These are phyloP conservation scores for Zootoca vivipara DNA, from an alignment of 2,113 vertebrate genomes.

Conservation along the genomic window DNA sequence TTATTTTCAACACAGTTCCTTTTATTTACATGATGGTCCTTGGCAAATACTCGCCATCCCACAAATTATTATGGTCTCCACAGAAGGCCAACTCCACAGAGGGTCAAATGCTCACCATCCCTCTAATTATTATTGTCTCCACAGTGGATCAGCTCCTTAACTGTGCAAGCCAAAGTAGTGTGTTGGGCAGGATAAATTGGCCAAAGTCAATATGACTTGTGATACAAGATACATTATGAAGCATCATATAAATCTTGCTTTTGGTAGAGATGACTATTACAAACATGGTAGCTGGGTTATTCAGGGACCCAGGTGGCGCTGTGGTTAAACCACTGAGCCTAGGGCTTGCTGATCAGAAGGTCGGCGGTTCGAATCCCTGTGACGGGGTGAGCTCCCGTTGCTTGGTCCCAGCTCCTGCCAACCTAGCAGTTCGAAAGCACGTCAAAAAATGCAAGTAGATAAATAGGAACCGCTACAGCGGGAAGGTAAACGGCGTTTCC, in stretches of 20 bases:
- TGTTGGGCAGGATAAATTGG: background rate
- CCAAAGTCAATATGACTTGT: background rate
- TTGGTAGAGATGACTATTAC: background rate
- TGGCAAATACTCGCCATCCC: constrained; percentile 15
- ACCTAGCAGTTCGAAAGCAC: too few species aligned
- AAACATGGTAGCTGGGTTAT: background rate
- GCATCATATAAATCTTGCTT: background rate
- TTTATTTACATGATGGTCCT: background rate
- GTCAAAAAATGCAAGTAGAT: too few species aligned
- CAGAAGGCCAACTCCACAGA: background rate
- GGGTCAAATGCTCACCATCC: too few species aligned
- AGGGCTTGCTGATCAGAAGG: too few species aligned
- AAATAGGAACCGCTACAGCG: too few species aligned
- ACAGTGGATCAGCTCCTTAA: constrained; percentile 25
- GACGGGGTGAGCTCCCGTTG: too few species aligned
- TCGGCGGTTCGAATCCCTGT: too few species aligned
- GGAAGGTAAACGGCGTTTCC: too few species aligned
- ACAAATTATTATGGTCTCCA: constrained; percentile 3
- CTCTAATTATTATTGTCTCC: background rate
- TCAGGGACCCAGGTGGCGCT: too few species aligned
- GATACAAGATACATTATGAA: background rate
- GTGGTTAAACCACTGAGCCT: too few species aligned
- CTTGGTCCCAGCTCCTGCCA: too few species aligned
- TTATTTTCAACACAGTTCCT: background rate
- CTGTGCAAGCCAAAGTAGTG: background rate